phyloP scores from a whole-genome alignment of 2,888 invertebrate species.

The Stratiomys singularior region DNA sequence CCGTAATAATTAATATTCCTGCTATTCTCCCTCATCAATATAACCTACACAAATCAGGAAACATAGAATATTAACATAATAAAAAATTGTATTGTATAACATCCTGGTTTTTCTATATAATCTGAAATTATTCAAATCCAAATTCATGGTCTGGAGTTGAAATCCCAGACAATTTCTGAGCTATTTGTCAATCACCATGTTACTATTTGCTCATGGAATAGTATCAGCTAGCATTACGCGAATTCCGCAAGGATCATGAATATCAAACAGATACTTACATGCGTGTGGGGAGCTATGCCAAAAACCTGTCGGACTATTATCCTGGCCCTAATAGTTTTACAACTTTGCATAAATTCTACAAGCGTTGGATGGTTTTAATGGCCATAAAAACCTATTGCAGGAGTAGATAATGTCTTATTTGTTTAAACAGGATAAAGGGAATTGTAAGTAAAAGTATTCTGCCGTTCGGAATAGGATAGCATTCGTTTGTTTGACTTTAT shows the following conservation, averaged over 20 bases:
- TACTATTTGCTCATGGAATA: constrained; percentile 42
- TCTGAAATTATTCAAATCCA: too few species aligned
- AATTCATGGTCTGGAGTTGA: background rate
- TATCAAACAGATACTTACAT: background rate
- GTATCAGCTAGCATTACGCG: background rate
- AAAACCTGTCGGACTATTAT: background rate
- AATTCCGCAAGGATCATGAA: constrained; percentile 31
- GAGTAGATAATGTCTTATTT: constrained; percentile 43
- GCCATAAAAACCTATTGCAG: constrained; percentile 25
- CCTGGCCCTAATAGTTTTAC: constrained; percentile 30
- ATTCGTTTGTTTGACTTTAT: too few species aligned
- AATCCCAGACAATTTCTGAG: constrained; percentile 31
- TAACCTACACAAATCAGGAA: too few species aligned
- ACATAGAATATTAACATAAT: too few species aligned
- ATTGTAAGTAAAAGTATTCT: too few species aligned
- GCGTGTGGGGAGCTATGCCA: constrained; percentile 5
- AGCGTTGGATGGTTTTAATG: constrained; percentile 39
- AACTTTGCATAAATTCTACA: constrained; percentile 42
- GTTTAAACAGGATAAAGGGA: constrained; percentile 17
- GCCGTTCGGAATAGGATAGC: too few species aligned
- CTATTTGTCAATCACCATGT: constrained; percentile 39
- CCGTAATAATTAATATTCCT: too few species aligned
- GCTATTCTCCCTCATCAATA: too few species aligned
- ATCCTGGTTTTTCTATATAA: too few species aligned
- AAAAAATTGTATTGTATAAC: too few species aligned